Base-by-base conservation (phyloP, 2,113 vertebrate species). In the Zingel zingel region DNA sequence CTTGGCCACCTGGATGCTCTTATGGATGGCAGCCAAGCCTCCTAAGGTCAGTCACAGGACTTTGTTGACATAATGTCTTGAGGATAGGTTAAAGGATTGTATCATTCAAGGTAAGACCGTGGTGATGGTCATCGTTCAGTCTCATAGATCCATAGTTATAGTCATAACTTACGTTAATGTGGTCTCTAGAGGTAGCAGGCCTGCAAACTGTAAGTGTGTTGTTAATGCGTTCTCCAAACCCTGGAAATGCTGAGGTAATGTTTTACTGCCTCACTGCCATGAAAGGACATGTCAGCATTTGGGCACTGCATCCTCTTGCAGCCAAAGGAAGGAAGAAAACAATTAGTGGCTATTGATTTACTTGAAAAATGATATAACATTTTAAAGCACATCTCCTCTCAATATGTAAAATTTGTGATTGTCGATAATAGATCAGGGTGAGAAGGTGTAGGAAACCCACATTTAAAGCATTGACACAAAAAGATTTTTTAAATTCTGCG, bases 201-300 rank as follows among this genome's bases (percentile, higher is more conserved):
- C 84, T 71, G 77, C 71, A 50, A 54, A 82, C 68, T 73, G 56
- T 13, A 78, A 76, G 83, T 51, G 79, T 33, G 79, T 70, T 81
- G 87, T 83, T 89, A 51, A 77, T 71, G 80, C 70, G 39, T 81
- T 90, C 81, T 86, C 64, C 9, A 21, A 53, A 25, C 65, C 65
- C 81, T 59, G 85, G 47, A 53, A 87, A 81, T 82, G 86, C 87
- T 87, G 82, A 92, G 77, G 70, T 80, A 83, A 85, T 85, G 70
- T 51, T 30, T 82, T 39, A 19, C 77, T 63, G 69, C 21, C 56
- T 87, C 36, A 70, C 72, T 67, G 78, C 91, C 87, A 84, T 79
- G 78, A 90, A 91, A 90, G 62, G 79, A 86, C 68, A 82, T 74
- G 81, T 82, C 77, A 85, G 85, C 77, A 85, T 50, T 62, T 74